Evolutionary conservation across 2,797 vertebrate species (phyloP).

Genomic region (Sebastes umbrosus): DNA sequence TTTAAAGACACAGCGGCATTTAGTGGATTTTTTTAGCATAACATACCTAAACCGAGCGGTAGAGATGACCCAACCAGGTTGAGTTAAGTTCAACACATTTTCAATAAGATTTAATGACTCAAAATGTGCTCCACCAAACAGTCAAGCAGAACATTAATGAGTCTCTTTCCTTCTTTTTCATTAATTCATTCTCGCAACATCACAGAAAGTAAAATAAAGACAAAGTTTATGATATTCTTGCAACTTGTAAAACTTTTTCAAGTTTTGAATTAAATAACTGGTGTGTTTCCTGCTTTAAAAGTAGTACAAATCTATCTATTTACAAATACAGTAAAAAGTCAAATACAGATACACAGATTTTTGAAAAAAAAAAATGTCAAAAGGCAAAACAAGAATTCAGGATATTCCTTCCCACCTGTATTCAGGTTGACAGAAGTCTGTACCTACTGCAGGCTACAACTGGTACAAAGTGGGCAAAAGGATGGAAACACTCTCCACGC

Average conservation of each 20-base stretch:
- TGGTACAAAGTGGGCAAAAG: slow-evolving; percentile 1
- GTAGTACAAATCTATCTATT: neutral
- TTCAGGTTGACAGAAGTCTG: slow-evolving; percentile 4
- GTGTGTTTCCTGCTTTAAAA: neutral
- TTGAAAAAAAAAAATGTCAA: neutral
- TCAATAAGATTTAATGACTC: neutral
- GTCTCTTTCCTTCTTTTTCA: neutral
- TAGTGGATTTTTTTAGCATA: too few species aligned
- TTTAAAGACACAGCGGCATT: too few species aligned
- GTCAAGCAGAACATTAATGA: neutral
- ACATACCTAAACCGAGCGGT: too few species aligned
- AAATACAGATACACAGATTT: neutral
- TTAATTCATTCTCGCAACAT: neutral
- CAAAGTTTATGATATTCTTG: neutral
- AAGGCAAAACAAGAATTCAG: neutral
- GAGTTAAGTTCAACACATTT: neutral
- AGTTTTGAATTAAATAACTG: neutral
- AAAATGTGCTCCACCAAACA: neutral
- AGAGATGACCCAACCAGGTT: neutral
- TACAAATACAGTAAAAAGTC: neutral
- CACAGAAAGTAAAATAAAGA: neutral
- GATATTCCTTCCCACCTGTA: neutral
- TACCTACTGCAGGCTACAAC: neutral
- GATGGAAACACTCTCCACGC: slow-evolving; percentile 2
- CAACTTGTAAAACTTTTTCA: neutral